Evolutionary conservation across 2,113 vertebrate species (phyloP).

Genomic region (Silurus asotus): DNA sequence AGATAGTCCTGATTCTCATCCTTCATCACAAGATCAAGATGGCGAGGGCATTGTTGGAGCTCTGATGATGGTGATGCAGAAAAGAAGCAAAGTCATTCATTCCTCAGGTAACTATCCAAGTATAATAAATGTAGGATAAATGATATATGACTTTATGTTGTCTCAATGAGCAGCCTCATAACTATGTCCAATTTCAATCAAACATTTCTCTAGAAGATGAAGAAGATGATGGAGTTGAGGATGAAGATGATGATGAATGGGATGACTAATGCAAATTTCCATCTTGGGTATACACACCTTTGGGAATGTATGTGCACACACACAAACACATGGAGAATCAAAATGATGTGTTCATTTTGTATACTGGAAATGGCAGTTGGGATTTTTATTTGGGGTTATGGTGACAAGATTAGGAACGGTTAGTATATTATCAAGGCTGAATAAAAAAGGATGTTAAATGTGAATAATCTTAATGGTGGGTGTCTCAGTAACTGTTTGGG

Average conservation of each 20-base stretch:
- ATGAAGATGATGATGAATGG: slow-evolving; percentile 80
- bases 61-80: slow-evolving; percentile 81
- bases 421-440: not conserved
- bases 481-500: not conserved
- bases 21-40: slow-evolving; percentile 48
- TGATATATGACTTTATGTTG: not conserved
- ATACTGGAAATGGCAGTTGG: not conserved
- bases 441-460: not conserved
- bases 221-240: slow-evolving; percentile 70
- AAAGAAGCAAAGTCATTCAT: slow-evolving; percentile 79
- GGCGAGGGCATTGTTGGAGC: slow-evolving; percentile 76
- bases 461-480: not conserved
- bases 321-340: not conserved
- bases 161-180: not conserved
- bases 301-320: not conserved
- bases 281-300: not conserved
- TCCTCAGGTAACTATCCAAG: slow-evolving; percentile 70
- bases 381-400: not conserved
- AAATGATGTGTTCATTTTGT: not conserved
- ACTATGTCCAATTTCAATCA: not conserved
- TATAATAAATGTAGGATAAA: not conserved
- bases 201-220: slow-evolving; percentile 67
- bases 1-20: slow-evolving; percentile 53
- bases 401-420: not conserved
- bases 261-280: slow-evolving; percentile 65